These are phyloP conservation scores for Oreocharis arfaki DNA, from an alignment of 2,113 vertebrate species.

Conservation along the genomic window DNA sequence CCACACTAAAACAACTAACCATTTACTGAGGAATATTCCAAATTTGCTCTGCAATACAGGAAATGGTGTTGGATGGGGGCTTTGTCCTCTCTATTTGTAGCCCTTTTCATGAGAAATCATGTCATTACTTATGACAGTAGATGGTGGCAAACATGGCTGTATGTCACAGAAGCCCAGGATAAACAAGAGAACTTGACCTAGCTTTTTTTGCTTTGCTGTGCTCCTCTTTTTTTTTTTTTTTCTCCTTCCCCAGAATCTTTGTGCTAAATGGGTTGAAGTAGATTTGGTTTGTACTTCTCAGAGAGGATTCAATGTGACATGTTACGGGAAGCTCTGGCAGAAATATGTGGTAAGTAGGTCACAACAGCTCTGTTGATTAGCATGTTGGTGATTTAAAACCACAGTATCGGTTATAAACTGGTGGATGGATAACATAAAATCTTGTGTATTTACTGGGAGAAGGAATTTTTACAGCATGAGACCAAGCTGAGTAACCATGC, in stretches of 20 bases:
- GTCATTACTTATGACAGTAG: slow-evolving; percentile 28
- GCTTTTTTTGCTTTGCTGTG: slow-evolving; percentile 24
- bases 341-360: slow-evolving; percentile 71
- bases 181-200: slow-evolving; percentile 53
- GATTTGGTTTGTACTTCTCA: slow-evolving; percentile 47
- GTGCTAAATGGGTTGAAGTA: slow-evolving; percentile 51
- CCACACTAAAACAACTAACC: neutral
- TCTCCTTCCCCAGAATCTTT: neutral
- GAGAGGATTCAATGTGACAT: slow-evolving; percentile 51
- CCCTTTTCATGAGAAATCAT: slow-evolving; percentile 45
- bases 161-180: slow-evolving; percentile 27
- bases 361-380: slow-evolving; percentile 64
- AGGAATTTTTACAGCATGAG: slow-evolving; percentile 33
- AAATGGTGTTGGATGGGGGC: neutral
- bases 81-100: neutral
- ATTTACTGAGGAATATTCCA: neutral
- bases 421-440: slow-evolving; percentile 4
- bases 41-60: neutral
- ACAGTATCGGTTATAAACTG: slow-evolving; percentile 28
- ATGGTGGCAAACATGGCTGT: slow-evolving; percentile 13
- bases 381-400: slow-evolving; percentile 55
- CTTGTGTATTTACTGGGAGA: neutral
- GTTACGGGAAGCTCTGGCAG: slow-evolving; percentile 49
- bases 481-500: slow-evolving; percentile 13
- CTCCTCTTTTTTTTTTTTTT: neutral